Evolutionary conservation across 1,140 invertebrate genomes (phyloP).

Genomic region (Caenorhabditis latens): DNA sequence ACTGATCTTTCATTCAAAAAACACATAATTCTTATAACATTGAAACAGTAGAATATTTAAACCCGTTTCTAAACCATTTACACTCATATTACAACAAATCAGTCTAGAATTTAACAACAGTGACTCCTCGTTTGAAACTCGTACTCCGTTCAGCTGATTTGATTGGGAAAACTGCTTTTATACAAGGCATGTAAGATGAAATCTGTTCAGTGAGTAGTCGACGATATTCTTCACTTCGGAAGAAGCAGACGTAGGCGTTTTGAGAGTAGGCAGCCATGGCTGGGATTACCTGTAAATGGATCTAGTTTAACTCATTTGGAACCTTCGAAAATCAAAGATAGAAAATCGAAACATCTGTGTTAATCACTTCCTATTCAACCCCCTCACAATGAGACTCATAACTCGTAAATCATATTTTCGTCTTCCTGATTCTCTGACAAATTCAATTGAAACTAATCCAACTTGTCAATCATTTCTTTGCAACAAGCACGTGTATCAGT

Average conservation of each 20-base stretch:
- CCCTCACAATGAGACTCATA: not conserved
- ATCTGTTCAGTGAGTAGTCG: slow-evolving; percentile 41
- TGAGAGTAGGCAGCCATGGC: slow-evolving; percentile 46
- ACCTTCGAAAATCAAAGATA: slow-evolving; percentile 3
- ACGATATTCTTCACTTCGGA: slow-evolving; percentile 47
- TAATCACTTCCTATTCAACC: not conserved
- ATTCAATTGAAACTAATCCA: slow-evolving; percentile 39
- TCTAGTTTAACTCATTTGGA: not conserved
- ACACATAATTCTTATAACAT: too few relatives aligned
- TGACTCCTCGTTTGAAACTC: not conserved
- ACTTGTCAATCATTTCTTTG: not conserved
- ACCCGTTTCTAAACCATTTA: too few relatives aligned
- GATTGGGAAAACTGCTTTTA: not conserved
- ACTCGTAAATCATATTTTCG: not conserved
- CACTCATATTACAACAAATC: not conserved
- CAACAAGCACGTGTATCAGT: not conserved
- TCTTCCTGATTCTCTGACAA: not conserved
- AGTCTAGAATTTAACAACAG: slow-evolving; percentile 18
- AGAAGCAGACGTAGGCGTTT: slow-evolving; percentile 54
- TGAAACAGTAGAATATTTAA: too few relatives aligned
- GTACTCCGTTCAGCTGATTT: slow-evolving; percentile 6
- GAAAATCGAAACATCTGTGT: not conserved
- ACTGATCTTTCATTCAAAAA: too few relatives aligned
- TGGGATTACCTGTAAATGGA: slow-evolving; percentile 32
- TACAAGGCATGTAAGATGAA: not conserved